Percentiles rank a stretch among this genome's conserved stretches.
Evolutionary conservation across 2,888 invertebrate genomes (phyloP).

Genomic region (Diogma glabrata): DNA sequence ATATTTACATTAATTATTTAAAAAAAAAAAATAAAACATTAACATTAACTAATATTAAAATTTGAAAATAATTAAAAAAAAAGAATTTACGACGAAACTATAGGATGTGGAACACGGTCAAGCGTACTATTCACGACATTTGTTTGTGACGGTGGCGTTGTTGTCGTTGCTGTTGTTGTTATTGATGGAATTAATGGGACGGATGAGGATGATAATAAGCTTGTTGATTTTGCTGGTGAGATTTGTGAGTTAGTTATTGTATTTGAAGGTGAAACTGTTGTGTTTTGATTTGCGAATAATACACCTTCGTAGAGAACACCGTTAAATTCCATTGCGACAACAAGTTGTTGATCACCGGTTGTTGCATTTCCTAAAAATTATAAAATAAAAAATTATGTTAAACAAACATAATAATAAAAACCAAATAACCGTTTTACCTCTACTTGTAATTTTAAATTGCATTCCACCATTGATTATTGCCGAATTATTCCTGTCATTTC

Average conservation of each 20-base stretch:
- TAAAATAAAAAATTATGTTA: slow-evolving; percentile 19
- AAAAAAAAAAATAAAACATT: no score
- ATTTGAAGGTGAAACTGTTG: slow-evolving; percentile 32
- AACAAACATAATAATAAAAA: not conserved
- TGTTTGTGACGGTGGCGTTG: slow-evolving; percentile 13
- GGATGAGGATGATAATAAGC: slow-evolving; percentile 17
- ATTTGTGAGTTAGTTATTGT: slow-evolving; percentile 12
- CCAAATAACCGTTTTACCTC: slow-evolving; percentile 47
- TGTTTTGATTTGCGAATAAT: slow-evolving; percentile 51
- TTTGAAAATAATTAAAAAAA: no score
- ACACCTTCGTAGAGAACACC: slow-evolving; percentile 93
- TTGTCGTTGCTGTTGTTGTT: slow-evolving; percentile 22
- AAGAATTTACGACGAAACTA: slow-evolving; percentile 14
- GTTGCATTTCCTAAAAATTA: slow-evolving; percentile 68
- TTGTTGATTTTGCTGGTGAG: slow-evolving; percentile 8
- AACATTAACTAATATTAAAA: no score
- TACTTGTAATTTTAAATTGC: slow-evolving; percentile 73
- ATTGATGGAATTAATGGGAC: no score
- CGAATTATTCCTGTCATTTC: slow-evolving; percentile 11
- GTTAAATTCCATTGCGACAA: slow-evolving; percentile 93
- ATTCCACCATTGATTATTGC: slow-evolving; percentile 27
- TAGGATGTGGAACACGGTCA: slow-evolving; percentile 8
- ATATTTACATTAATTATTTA: no score
- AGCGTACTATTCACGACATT: slow-evolving; percentile 10
- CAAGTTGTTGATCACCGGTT: slow-evolving; percentile 77